Evolutionary conservation across 2,888 invertebrate species (phyloP), one percentile per base, ranked within the genome.

Genomic region (Coelogynopora nodosa): DNA sequence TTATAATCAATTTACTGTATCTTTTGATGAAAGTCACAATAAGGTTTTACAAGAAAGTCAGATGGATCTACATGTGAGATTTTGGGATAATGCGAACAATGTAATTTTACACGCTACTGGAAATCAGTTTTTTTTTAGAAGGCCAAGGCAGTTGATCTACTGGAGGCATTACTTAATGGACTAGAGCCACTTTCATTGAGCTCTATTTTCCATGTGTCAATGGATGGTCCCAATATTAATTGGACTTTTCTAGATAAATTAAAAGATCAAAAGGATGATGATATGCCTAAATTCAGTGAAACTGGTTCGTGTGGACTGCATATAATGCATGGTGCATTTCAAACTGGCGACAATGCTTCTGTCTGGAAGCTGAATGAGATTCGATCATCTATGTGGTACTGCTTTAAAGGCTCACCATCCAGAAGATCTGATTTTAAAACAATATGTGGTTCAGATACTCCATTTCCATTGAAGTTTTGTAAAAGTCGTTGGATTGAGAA

Each of bases 391-490:
- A n/a, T 74, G 74, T 74, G 74, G 74, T 74, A 74, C 23, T 26
- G 2, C 23, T 74, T 74, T 74, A 74, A 74, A 23, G 27, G 23
- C 23, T 74, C 27, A 26, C 74, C 74, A n/a, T 74, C 74, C 74
- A 74, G 74, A 13, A 74, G 74, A 74, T 10, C 23, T 74, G 74
- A 74, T 74, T 74, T 74, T 26, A 74, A 74, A 26, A 74, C 18
- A 74, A 26, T 74, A 74, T 74, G 74, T 74, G 74, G 23, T n/a
- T n/a, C 74, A n/a, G 74, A 74, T 26, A 23, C 74, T n/a, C 18
- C 23, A 74, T 13, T 74, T 74, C 74, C 74, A 74, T 74, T 74
- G 74, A 74, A 74, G 74, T 74, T 74, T 23, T 74, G 74, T 26
- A 74, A 74, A 74, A 5, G 74, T 74, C 74, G 27, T 10, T 74